Base-by-base conservation (phyloP, 2,797 vertebrate genomes). In the Myioborus miniatus region DNA sequence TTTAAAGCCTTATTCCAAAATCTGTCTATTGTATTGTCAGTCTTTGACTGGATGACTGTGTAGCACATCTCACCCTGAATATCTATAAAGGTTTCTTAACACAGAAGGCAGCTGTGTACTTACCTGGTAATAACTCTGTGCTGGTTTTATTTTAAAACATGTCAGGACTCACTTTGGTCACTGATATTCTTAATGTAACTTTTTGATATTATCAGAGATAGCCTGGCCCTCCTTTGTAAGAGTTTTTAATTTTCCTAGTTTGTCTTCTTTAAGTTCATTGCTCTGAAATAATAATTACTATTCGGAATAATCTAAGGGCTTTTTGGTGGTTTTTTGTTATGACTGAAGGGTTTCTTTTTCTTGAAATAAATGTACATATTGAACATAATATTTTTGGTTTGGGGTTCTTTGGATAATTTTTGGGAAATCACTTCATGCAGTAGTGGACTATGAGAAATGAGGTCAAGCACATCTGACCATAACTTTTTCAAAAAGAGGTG, bases 51-150 rank as follows among this genome's bases (percentile, higher is more conserved):
- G 64, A 87, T 91, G 78, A 27, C 44, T 78, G 71, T 87, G 80
- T 91, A 96, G 70, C 47, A 58, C 67, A 77, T 93, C 36, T 92
- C 80, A 77, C 89, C 44, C 15, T 81, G 53, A 88, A 17, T 93
- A 92, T 92, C 39, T 81, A 26, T 91, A 62, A 86, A 96, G 76
- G 67, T 93, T 78, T 94, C 69, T 82, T 93, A 94, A 93, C 77
- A 87, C 58, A 88, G 89, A 92, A 75, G 79, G 69, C 71, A 96
- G 46, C 85, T 92, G 36, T 93, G 20, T 95, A 72, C 77, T 95
- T 91, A 87, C 41, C 39, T 86, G 67, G 68, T 92, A 86, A 87
- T 82, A 94, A 81, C 3, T 86, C 72, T 30, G 7, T 70, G 17
- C 62, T 79, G 49, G 49, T 63, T 84, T 93, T 89, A 79, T 68